These are phyloP conservation scores for Picus viridis DNA, from an alignment of 2,797 vertebrate genomes.

Conservation along the genomic window DNA sequence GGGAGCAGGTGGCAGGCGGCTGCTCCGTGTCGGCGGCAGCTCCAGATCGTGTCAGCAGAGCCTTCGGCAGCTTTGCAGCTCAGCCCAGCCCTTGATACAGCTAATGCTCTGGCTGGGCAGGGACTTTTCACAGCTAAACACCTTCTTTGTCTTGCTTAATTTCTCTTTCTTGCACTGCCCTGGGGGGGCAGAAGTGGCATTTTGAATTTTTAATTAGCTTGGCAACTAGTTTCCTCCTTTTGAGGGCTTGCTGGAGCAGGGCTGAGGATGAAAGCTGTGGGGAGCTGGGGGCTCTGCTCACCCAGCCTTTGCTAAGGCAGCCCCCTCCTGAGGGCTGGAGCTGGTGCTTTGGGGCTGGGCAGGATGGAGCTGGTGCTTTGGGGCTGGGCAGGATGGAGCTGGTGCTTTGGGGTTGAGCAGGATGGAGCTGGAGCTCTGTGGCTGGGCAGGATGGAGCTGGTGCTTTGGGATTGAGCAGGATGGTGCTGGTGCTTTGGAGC, in stretches of 20 bases:
- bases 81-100: slow-evolving; percentile 52
- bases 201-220: not conserved
- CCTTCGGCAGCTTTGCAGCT: slow-evolving; percentile 59
- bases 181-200: not conserved
- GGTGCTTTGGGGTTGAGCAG: not conserved
- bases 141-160: slow-evolving; percentile 25
- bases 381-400: not conserved
- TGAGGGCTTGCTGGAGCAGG: not conserved
- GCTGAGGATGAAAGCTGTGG: not conserved
- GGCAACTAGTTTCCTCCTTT: accelerated
- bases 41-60: slow-evolving; percentile 46
- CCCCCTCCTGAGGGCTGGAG: accelerated
- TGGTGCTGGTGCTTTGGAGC: accelerated
- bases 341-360: not conserved
- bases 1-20: slow-evolving; percentile 43
- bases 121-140: slow-evolving; percentile 64
- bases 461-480: too few relatives aligned
- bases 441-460: not conserved
- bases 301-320: accelerated
- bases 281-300: not conserved
- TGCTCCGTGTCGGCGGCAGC: slow-evolving; percentile 50
- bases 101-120: slow-evolving; percentile 53
- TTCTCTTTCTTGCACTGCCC: too few relatives aligned
- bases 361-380: not conserved
- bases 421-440: accelerated